Base-by-base conservation (phyloP, 2,113 vertebrate species). In the Tachysurus vachellii region DNA sequence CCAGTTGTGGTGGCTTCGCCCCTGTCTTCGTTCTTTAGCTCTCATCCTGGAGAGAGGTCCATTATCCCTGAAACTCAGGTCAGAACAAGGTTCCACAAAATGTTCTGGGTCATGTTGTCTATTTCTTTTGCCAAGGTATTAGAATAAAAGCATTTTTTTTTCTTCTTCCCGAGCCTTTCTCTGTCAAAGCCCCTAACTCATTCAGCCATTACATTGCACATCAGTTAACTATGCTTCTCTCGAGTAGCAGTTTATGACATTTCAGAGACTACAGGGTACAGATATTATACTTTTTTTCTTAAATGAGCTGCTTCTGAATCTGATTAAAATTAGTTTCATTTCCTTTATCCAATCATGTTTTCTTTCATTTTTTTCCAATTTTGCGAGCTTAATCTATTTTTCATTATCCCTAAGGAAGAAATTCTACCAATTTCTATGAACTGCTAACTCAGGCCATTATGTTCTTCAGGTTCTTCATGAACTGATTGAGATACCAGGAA, bases 61-160 rank as follows among this genome's bases (percentile, higher is more conserved):
- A 97, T 99, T 80, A 96, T 99, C 89, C 98, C 98, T 82, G 98
- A 99, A 94, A 99, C 98, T 87, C 98, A 99, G 97, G 98, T 99
- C 94, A 92, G 93, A 54, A 56, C 79, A 28, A 56, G 28, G 42
- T 59, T 26, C 36, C n/a, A 28, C 10, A 47, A 47, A 61, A 50
- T 56, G 21, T 53, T 86, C 53, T 86, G 16, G 26, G 42, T 57
- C 76, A 56, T 23, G 28, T 13, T 71, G 2, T 44, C 1, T 28
- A 50, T 50, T 50, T 50, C 8, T 80, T 68, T 86, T 50, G 42
- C 42, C 17, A 31, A 42, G 19, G 36, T 28, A 61, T 26, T 23
- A 70, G 53, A 10, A 57, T 53, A 86, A 59, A 80, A n/a, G 23
- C 77, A 82, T 8, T 19, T 81, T 57, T 81, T 57, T 81, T 57